Percentiles rank a stretch among this genome's conserved stretches.
phyloP scores from a whole-genome alignment of 2,797 vertebrate genomes.

The Melanotaenia parkinsoni region DNA sequence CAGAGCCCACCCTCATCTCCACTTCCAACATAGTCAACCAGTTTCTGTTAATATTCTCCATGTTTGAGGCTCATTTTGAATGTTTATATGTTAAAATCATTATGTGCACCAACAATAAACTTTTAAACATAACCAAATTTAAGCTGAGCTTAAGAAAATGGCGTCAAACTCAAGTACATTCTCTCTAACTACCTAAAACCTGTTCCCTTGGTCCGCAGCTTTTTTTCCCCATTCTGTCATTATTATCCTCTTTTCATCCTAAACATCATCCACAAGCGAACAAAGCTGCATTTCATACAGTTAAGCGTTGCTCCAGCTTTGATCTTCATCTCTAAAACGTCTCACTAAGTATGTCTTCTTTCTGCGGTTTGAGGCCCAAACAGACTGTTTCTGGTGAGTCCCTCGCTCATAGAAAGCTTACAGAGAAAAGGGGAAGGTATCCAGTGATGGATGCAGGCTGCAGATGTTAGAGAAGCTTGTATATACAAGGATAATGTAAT shows the following conservation, averaged over 20 bases:
- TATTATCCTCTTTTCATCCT: background rate
- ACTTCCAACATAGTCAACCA: background rate
- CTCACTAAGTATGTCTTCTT: constrained; percentile 34
- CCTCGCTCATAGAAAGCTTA: constrained; percentile 30
- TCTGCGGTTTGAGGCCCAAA: constrained; percentile 59
- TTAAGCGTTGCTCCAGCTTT: constrained; percentile 49
- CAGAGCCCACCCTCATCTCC: constrained; percentile 4
- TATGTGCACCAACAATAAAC: background rate
- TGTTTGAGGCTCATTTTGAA: background rate
- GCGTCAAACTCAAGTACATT: background rate
- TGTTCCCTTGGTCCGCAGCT: background rate
- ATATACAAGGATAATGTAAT: constrained; percentile 58
- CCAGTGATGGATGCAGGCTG: constrained; percentile 16
- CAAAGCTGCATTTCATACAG: constrained; percentile 3
- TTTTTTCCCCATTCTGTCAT: background rate
- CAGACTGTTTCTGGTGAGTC: constrained; percentile 40
- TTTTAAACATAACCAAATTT: background rate
- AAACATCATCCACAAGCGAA: constrained; percentile 1
- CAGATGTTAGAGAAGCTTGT: constrained; percentile 51
- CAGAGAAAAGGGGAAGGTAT: constrained; percentile 30
- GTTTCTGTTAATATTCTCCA: background rate
- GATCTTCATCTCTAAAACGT: constrained; percentile 60
- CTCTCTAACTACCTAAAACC: background rate
- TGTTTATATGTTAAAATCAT: background rate
- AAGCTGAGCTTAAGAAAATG: background rate